Evolutionary conservation across 2,113 vertebrate genomes (phyloP).

Genomic region (Chauna torquata): DNA sequence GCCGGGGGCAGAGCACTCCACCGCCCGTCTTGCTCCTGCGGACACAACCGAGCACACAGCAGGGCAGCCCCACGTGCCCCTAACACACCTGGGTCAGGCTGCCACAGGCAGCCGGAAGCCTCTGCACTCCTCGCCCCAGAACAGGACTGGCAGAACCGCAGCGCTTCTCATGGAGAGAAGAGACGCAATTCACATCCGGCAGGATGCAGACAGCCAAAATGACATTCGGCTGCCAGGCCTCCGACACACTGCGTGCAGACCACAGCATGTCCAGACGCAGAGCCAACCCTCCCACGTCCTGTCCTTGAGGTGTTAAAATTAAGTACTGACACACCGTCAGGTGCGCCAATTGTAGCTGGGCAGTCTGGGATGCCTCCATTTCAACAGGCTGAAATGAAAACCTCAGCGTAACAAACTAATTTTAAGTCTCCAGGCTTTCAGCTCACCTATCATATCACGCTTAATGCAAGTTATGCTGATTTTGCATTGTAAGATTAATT

Average conservation of each 20-base stretch:
- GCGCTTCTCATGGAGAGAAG: not conserved
- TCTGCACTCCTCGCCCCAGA: not conserved
- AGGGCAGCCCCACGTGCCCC: not conserved
- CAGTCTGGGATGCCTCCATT: not conserved
- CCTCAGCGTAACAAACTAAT: not conserved
- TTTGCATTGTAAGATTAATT: not conserved
- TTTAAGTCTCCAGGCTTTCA: not conserved
- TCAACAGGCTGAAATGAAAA: not conserved
- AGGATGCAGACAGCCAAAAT: not conserved
- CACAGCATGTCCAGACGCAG: not conserved
- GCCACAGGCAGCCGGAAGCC: not conserved
- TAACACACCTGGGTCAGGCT: not conserved
- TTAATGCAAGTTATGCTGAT: not conserved
- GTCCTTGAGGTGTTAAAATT: fast-evolving
- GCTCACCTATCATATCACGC: not conserved
- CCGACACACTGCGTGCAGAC: not conserved
- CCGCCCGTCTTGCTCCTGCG: not conserved
- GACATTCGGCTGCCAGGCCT: not conserved
- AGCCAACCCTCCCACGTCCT: not conserved
- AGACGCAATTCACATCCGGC: not conserved
- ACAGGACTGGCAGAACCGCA: not conserved
- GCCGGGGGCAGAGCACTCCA: not conserved
- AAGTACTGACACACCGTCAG: not conserved
- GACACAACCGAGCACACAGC: fast-evolving
- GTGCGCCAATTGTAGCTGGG: not conserved